A percentile compares a stretch with the other conserved stretches of the same genome.
Evolutionary conservation across 2,113 vertebrate species (phyloP).

Genomic region (Cyprinus carpio): DNA sequence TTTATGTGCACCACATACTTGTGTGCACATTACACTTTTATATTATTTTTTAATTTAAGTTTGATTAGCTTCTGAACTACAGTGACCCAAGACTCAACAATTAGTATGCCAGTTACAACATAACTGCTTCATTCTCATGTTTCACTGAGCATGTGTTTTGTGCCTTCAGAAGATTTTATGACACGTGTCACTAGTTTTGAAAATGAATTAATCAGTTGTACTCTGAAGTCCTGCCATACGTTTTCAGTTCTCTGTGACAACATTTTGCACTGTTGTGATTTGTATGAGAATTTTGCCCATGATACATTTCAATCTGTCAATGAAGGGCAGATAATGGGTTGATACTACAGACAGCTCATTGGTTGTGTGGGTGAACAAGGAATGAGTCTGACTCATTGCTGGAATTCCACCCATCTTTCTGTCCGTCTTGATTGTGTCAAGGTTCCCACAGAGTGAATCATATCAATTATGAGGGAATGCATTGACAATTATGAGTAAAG

Average conservation of each 20-base stretch:
- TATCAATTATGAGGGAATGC: neutral
- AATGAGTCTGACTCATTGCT: slow-evolving; percentile 24
- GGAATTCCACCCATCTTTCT: slow-evolving; percentile 34
- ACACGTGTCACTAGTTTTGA: neutral
- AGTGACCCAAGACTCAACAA: neutral
- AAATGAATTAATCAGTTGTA: neutral
- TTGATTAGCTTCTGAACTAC: neutral
- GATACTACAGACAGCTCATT: neutral
- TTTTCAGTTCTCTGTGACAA: neutral
- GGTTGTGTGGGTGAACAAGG: neutral
- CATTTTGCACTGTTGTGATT: neutral
- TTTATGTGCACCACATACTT: neutral
- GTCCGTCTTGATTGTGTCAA: neutral
- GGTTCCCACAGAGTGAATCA: slow-evolving; percentile 23
- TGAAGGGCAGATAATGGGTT: neutral
- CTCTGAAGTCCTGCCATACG: too few species aligned
- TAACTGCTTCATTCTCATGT: too few species aligned
- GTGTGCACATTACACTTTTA: neutral
- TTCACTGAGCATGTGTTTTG: too few species aligned
- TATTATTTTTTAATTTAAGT: neutral
- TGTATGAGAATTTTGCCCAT: neutral
- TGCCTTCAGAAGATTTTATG: neutral
- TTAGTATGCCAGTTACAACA: neutral
- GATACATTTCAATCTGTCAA: neutral
- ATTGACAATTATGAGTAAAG: neutral